Evolutionary conservation across 2,888 invertebrate species (phyloP).

Genomic region (Pseudoips prasinana): DNA sequence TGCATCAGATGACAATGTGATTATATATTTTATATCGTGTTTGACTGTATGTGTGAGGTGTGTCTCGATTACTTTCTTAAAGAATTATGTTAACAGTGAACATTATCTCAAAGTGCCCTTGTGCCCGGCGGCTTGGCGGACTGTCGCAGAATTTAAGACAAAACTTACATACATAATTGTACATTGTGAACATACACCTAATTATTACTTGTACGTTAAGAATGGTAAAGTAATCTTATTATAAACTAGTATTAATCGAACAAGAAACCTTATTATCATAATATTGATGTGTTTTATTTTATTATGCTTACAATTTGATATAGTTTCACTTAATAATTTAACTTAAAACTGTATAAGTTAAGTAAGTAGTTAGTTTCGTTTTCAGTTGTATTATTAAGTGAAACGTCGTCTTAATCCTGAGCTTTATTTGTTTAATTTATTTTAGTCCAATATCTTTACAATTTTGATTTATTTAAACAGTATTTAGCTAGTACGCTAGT

Average conservation of each 20-base stretch:
- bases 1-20: conserved; percentile 16
- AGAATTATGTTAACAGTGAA: conserved; percentile 43
- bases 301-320: no score
- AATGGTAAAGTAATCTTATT: conserved; percentile 78
- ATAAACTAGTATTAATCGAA: conserved; percentile 80
- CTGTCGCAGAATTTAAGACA: conserved; percentile 71
- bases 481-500: no score
- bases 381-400: no score
- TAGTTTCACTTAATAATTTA: no score
- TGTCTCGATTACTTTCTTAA: conserved; percentile 51
- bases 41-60: conserved; percentile 41
- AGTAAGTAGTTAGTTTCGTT: no score
- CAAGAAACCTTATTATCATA: conserved; percentile 82
- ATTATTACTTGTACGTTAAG: conserved; percentile 70
- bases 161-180: conserved; percentile 76
- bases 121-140: conserved; percentile 73
- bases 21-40: conserved; percentile 37
- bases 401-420: no score
- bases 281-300: conserved; percentile 70
- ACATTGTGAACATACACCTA: conserved; percentile 80
- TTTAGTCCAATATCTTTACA: no score
- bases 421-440: no score
- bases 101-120: conserved; percentile 75
- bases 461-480: no score
- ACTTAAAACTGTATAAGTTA: no score